Base-by-base conservation (phyloP, 1,140 invertebrate genomes). In the Cydia amplana region DNA sequence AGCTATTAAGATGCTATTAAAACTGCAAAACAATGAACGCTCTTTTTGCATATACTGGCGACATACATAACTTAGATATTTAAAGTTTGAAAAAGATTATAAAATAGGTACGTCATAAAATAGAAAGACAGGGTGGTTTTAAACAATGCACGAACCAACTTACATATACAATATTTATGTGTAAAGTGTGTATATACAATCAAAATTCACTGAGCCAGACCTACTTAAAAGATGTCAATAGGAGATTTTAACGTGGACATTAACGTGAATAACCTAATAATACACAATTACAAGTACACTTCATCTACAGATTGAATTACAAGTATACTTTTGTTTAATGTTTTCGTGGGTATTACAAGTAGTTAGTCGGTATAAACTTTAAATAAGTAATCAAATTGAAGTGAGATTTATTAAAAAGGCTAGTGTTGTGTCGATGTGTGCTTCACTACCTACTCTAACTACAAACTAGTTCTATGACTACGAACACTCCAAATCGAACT, bases 401-500 rank as follows among this genome's bases (percentile, higher is more conserved):
- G 43, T 46, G 43, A 46, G 43, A 18, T 65, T 65, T 36, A 36
- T 36, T 70, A 40, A 18, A 70, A 70, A 70, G 65, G 4, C 4
- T 18, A 70, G 32, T 28, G 16, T n/a, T 36, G 23, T 14, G 9
- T 40, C 65, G 55, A 60, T n/a, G 16, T 67, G 64, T 28, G 32
- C 65, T 70, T 20, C 28, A 70, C 65, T 70, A 67, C 72, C 65
- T 67, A 70, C 72, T 77, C 80, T 82, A 85, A 76, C 78, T 82
- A 82, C 79, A 81, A 84, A 80, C 81, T 82, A 32, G 28, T 72
- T 80, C 74, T 82, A 80, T 18, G 67, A 79, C 76, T 76, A 73
- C 82, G 85, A 82, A 85, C 76, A 87, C 72, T 82, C 75, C 77
- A 81, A 78, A 79, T 82, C 80, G 79, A 85, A 86, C 77, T 85